Conservation (phyloP, 2,797 vertebrate species). For the Xenops minutus region DNA sequence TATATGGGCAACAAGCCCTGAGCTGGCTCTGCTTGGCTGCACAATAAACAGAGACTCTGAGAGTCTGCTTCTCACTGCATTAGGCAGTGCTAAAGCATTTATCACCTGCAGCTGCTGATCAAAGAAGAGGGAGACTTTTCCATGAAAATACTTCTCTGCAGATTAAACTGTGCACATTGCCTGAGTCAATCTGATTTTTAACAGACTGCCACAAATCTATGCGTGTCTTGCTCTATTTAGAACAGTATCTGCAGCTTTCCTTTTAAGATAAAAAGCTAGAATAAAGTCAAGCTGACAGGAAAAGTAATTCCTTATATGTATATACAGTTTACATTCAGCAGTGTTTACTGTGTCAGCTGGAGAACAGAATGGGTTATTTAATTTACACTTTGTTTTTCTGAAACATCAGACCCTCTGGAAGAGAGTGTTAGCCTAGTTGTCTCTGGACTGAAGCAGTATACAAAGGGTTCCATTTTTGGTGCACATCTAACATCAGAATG, state of each 20-base stretch:
- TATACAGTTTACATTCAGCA: background rate
- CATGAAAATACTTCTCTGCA: background rate
- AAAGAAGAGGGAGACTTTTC: background rate
- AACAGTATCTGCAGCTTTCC: background rate
- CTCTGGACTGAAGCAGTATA: background rate
- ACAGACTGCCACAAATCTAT: background rate
- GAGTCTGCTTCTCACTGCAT: background rate
- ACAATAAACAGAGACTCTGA: accelerated
- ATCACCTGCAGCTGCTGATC: slow-evolving; percentile 1
- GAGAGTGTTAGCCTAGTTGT: background rate
- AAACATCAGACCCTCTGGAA: background rate
- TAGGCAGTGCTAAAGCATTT: background rate
- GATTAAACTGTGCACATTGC: background rate
- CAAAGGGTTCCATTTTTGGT: background rate
- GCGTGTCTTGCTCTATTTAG: background rate
- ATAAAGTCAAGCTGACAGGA: background rate
- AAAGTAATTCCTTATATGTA: background rate
- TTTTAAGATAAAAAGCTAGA: slow-evolving; percentile 32
- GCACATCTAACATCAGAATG: background rate
- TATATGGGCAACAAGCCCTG: accelerated
- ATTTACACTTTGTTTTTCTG: background rate
- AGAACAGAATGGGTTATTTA: background rate
- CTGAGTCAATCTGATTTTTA: background rate
- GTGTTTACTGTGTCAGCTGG: slow-evolving; percentile 18
- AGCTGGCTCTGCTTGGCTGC: background rate